Evolutionary conservation across 2,113 vertebrate genomes (phyloP).

Genomic region (Corynorhinus townsendii): DNA sequence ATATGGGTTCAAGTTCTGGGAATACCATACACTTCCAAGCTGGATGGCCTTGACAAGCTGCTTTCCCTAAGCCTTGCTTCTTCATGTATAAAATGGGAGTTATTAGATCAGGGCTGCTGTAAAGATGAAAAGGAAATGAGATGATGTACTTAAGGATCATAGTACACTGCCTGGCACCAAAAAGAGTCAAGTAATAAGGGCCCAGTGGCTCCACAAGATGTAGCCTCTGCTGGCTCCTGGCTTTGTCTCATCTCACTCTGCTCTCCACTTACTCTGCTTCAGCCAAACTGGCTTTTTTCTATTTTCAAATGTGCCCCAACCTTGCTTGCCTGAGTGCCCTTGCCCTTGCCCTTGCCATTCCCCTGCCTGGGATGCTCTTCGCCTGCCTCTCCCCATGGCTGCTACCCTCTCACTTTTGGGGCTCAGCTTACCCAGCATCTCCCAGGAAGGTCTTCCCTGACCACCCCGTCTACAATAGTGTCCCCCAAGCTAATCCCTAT

Average conservation of each 20-base stretch:
- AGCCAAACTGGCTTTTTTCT: background rate
- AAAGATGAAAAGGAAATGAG: background rate
- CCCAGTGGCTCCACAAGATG: accelerated
- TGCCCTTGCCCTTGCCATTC: background rate
- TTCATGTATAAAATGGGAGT: background rate
- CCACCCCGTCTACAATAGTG: background rate
- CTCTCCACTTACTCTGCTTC: background rate
- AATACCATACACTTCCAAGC: background rate
- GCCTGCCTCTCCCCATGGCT: background rate
- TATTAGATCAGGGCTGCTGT: background rate
- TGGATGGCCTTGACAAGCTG: background rate
- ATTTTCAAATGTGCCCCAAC: background rate
- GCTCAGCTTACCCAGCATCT: background rate
- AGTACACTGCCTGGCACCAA: background rate
- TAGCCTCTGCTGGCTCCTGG: accelerated
- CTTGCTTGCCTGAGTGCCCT: background rate
- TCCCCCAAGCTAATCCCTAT: background rate
- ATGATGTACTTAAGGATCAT: background rate
- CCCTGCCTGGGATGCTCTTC: background rate
- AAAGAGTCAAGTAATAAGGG: background rate
- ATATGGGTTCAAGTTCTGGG: background rate
- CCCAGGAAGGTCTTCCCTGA: background rate
- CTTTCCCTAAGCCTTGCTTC: background rate
- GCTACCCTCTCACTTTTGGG: background rate
- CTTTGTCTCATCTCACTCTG: background rate